phyloP scores from a whole-genome alignment of 2,797 vertebrate genomes.

The Petrocephalus sullivani region DNA sequence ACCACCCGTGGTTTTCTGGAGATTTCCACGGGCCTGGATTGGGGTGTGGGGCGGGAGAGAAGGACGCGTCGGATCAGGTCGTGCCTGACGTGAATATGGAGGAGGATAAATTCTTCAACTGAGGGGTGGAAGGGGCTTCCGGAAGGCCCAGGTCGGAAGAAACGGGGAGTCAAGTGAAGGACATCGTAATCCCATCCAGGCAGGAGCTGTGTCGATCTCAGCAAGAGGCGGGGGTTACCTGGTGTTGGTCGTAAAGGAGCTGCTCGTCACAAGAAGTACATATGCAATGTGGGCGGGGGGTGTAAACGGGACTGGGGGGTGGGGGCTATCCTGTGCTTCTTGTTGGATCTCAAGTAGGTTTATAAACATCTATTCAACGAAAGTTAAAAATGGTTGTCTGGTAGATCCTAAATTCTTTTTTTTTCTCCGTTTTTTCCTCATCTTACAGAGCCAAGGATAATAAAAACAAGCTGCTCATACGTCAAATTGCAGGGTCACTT shows the following conservation, averaged over 20 bases:
- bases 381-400: neutral
- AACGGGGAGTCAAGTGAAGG: neutral
- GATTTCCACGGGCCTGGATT: conserved; percentile 71
- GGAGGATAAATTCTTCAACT: conserved; percentile 53
- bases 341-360: neutral
- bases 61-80: conserved; percentile 73
- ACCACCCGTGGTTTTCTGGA: conserved; percentile 78
- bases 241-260: neutral
- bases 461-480: conserved; percentile 14
- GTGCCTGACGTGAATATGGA: conserved; percentile 77
- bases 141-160: neutral
- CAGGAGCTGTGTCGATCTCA: neutral
- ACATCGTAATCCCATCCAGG: neutral
- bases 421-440: neutral
- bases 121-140: neutral
- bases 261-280: neutral
- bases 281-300: neutral
- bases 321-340: neutral
- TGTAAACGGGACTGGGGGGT: neutral
- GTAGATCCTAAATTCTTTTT: neutral
- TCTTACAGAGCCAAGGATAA: conserved; percentile 6
- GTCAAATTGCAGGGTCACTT: conserved; percentile 11
- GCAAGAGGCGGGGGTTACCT: neutral
- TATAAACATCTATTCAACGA: neutral
- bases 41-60: conserved; percentile 54